These are phyloP conservation scores for Entelurus aequoreus DNA, from an alignment of 2,113 vertebrate species.

Conservation along the genomic window DNA sequence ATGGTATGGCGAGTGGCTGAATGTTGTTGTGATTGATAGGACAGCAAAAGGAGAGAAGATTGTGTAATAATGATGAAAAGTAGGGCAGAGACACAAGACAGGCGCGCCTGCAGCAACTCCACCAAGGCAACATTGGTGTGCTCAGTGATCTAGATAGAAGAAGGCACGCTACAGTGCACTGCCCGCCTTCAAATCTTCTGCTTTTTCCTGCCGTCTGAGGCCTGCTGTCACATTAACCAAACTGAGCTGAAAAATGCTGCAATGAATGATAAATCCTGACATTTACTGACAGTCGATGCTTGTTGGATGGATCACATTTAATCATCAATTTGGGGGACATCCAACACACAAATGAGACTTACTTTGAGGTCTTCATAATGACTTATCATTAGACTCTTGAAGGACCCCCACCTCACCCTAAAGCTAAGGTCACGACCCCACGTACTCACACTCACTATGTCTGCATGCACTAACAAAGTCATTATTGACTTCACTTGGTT, in stretches of 20 bases:
- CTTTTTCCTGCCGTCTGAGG: slow-evolving; percentile 17
- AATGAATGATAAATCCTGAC: slow-evolving; percentile 12
- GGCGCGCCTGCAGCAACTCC: slow-evolving; percentile 30
- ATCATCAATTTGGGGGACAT: neutral
- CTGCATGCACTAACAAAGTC: too few species aligned
- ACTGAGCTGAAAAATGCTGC: slow-evolving; percentile 25
- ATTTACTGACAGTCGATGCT: slow-evolving; percentile 11
- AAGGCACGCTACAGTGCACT: slow-evolving; percentile 56
- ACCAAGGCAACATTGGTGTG: slow-evolving; percentile 56
- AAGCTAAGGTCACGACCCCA: too few species aligned
- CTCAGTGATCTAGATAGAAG: slow-evolving; percentile 66
- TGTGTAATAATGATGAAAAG: neutral
- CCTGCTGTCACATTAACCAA: slow-evolving; percentile 25
- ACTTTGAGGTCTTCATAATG: too few species aligned
- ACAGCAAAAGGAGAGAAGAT: too few species aligned
- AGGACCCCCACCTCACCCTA: too few species aligned
- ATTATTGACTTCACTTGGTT: too few species aligned
- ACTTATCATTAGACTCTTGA: too few species aligned
- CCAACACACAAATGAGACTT: neutral
- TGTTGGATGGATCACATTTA: neutral
- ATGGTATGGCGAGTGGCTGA: too few species aligned
- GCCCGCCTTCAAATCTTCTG: slow-evolving; percentile 33
- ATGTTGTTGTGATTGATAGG: too few species aligned
- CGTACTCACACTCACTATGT: too few species aligned
- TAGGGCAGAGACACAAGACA: slow-evolving; percentile 36